A percentile compares a stretch with the other conserved stretches of the same genome.
Evolutionary conservation across 2,888 invertebrate genomes (phyloP).

Genomic region (Piscicola geometra): DNA sequence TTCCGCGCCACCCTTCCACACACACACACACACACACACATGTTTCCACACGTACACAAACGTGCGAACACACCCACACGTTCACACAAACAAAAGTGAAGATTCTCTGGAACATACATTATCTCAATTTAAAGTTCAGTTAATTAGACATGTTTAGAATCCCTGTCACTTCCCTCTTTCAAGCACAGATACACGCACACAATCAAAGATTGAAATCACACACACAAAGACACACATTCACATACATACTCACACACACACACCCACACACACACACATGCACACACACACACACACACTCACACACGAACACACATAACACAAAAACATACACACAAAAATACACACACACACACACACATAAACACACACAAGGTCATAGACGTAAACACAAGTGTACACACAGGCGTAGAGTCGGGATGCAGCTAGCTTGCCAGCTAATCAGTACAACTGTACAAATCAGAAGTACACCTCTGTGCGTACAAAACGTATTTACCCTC

Average conservation of each 20-base stretch:
- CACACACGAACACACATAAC: background rate
- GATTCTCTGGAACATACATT: background rate
- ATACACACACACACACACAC: too few species aligned
- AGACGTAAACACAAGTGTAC: too few species aligned
- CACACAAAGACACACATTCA: background rate
- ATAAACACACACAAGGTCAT: too few species aligned
- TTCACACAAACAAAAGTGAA: background rate
- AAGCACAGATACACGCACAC: too few species aligned
- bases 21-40: slow-evolving; percentile 6
- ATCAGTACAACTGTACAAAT: too few species aligned
- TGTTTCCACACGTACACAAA: background rate
- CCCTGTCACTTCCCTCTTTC: too few species aligned
- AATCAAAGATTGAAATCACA: background rate
- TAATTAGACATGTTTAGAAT: too few species aligned
- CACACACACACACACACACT: background rate
- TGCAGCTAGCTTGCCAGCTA: too few species aligned
- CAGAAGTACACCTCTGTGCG: too few species aligned
- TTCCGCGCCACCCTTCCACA: background rate
- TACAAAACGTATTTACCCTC: too few species aligned
- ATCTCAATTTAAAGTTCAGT: background rate
- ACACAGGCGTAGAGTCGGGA: too few species aligned
- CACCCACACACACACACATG: slow-evolving; percentile 17
- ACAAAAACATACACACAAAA: too few species aligned
- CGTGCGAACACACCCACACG: background rate
- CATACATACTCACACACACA: background rate